Evolutionary conservation across 2,888 invertebrate genomes (phyloP), one percentile per base, ranked within the genome.

Genomic region (Lamproptera curius): DNA sequence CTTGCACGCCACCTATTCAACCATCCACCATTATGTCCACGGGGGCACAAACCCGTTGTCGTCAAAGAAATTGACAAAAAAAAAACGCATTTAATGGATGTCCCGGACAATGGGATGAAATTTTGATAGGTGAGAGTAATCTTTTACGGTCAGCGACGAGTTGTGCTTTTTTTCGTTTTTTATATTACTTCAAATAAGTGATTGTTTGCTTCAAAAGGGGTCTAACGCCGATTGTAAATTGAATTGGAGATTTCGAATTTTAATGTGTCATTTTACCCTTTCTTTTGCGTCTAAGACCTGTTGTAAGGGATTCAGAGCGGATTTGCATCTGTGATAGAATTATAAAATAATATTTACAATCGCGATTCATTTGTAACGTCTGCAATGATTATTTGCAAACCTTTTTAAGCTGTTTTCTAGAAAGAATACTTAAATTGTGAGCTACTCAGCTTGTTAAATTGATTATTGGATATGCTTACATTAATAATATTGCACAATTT

Each of bases 81-180:
- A 31, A 31, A 31, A 31, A 31, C 2, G 69, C 77, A 75, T 75
- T 82, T 84, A 85, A 85, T 86, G 83, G 78, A 70, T 70, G 73
- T 75, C 73, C 2, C 70, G 68, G 70, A 85, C 84, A 86, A 86
- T 80, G 61, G 60, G 67, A 73, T 76, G 86, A 85, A 84, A 86
- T 87, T 83, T 80, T 86, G 82, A 86, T 86, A 84, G 86, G 86
- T 78, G 85, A 81, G 84, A 83, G 81, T 76, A 77, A 81, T 83
- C 82, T 86, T 77, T 67, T 74, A 69, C 70, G 68, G 68, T 67
- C 74, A 66, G 68, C 63, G 74, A 73, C 74, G 65, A 73, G 76
- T 70, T 74, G 67, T 65, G 73, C 71, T 70, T 73, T 72, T 76
- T 76, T 20, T 80, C 70, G 72, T 70, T 74, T 70, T 63, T 62